Evolutionary conservation across 92 coral and sea anemone species (phyloP), one percentile per base, ranked within the genome.

Genomic region (Palythoa grandis): DNA sequence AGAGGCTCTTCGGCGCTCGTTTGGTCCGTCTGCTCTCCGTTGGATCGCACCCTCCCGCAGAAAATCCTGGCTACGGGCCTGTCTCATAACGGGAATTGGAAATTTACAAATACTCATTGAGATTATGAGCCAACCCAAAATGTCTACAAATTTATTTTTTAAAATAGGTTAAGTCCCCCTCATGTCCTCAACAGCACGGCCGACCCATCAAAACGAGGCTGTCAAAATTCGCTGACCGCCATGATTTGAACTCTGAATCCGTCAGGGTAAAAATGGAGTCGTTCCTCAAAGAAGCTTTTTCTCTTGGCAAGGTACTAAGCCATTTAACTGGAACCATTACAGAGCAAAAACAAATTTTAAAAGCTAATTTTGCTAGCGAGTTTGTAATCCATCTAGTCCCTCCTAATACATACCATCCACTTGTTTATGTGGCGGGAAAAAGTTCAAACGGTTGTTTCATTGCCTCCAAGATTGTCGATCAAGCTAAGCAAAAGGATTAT

Each of bases 361-460:
- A 1, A 67, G 85, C 85, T 13, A 22, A 48, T 40, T 80, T 66
- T 47, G 25, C 17, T 29, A 63, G 23, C 22, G 85, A 77, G 29
- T 91, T 75, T 52, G 84, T 80, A 11, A 80, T 94, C 66, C 89
- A 90, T 58, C 77, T 80, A 43, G 77, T 94, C 23, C 94, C 94
- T 68, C 91, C 92, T 19, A 77, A 90, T 43, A 87, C 95, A 3
- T 76, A 89, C 39, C 99, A 96, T 84, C 98, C 97, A 0, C 89
- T 96, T 29, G 67, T 74, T 74, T 87, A 95, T 82, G 90, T 96
- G 89, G 97, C 92, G 65, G 92, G 92, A 11, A 87, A 92, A 76
- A 78, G 88, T 37, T 54, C 87, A 66, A 83, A 66, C 3, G 92
- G 91, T 1, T 95, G 91, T 82, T 90, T 96, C 80, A 65, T 96